These are phyloP conservation scores for Paramisgurnus dabryanus DNA, from an alignment of 2,113 vertebrate species.

Conservation along the genomic window DNA sequence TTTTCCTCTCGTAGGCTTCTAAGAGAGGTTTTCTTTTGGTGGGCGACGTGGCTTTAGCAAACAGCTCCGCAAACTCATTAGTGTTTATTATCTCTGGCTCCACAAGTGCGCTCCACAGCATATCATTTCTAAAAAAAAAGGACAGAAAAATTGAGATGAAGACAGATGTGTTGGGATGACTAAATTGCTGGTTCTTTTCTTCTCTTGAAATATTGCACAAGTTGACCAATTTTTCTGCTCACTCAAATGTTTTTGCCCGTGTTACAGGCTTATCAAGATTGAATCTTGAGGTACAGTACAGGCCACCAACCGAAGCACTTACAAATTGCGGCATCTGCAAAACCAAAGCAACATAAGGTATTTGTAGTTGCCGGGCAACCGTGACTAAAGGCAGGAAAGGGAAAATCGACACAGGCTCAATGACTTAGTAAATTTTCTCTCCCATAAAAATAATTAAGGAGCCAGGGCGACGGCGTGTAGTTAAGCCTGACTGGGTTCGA, in stretches of 20 bases:
- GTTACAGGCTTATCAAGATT: conserved; percentile 9
- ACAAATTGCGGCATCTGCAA: conserved; percentile 28
- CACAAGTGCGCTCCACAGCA: conserved; percentile 87
- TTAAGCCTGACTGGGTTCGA: conserved; percentile 46
- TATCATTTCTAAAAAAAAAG: conserved; percentile 64
- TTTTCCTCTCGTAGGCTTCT: conserved; percentile 86
- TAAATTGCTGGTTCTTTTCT: background rate
- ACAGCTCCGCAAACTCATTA: conserved; percentile 91
- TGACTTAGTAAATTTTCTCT: conserved; percentile 36
- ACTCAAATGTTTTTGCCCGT: background rate
- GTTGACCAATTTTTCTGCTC: background rate
- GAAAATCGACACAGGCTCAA: conserved; percentile 38
- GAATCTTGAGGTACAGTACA: conserved; percentile 32
- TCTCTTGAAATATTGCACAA: background rate
- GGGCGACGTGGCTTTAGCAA: conserved; percentile 85
- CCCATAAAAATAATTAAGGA: conserved; percentile 48
- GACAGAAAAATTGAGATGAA: conserved; percentile 16
- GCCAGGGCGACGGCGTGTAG: conserved; percentile 31
- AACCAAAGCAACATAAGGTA: conserved; percentile 33
- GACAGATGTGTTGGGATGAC: conserved; percentile 31
- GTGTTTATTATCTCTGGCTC: conserved; percentile 85
- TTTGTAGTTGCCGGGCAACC: conserved; percentile 40
- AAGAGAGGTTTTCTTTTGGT: conserved; percentile 90
- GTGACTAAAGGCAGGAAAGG: conserved; percentile 9
- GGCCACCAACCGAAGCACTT: conserved; percentile 9